Evolutionary conservation across 2,113 vertebrate genomes (phyloP), one percentile per base, ranked within the genome.

Genomic region (Tauraco erythrolophus): DNA sequence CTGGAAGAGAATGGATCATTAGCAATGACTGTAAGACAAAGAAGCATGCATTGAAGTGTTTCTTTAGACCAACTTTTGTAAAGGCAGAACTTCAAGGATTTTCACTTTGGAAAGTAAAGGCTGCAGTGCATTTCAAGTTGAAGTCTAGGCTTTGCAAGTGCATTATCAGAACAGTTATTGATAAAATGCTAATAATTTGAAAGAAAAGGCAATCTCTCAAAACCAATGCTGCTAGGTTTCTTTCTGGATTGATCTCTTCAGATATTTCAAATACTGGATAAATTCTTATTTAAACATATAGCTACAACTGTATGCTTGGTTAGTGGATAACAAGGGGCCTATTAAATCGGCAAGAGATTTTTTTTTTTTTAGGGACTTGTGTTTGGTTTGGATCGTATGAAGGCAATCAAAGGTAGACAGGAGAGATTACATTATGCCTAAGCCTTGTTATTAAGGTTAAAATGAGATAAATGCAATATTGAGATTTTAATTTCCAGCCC

Each of bases 301-400:
- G 70, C 35, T 91, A 54, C 39, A 91, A 75, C 39, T 64, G 3
- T 85, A 28, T 64, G 46, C 57, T 76, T 48, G 27, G 19, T 92
- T 93, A 75, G 45, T 46, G 46, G 53, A 25, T 50, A 83, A 85
- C 61, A 91, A 90, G 75, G n/a, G 33, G 28, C 14, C 28, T 68
- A 51, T 77, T 89, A 61, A 92, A 75, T 94, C 1, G 4, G 25
- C 25, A 66, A 37, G 53, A 50, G 31, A 14, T 76, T 54, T 9
- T 79, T 45, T 57, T 76, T 37, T 37, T 88, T 82, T 54, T 62
- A 80, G 14, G 69, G 53, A 50, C 33, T 79, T 77, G 27, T 77
- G 24, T 94, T 95, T 96, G 84, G 39, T 80, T 89, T 91, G 62
- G 46, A 92, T 95, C 82, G 62, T 81, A 54, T 77, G 89, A 80